Base-by-base conservation (phyloP, 1,140 invertebrate genomes). In the Drosophila tropicalis region DNA sequence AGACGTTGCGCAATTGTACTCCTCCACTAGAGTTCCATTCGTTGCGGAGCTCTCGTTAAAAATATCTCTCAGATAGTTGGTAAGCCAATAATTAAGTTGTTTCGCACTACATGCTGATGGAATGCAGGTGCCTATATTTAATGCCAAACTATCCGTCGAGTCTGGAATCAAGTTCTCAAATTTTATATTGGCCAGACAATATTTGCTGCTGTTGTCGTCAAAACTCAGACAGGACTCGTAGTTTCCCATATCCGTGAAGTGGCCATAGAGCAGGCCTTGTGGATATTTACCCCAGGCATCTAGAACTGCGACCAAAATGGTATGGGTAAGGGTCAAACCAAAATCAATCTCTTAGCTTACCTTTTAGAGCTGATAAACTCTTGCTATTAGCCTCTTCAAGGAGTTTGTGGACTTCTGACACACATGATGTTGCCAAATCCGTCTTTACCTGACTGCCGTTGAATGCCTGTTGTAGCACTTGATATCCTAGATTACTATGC, bases 251-350 rank as follows among this genome's bases (percentile, higher is more conserved):
- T 91, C 90, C 25, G 58, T 73, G 12, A 86, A 79, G 63, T 91
- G 80, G n/a, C 90, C 90, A 12, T 85, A 90, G n/a, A 91, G 74
- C 41, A 91, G 61, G 10, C 90, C 90, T 17, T 86, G 70, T 3
- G 90, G 90, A 6, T 87, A 81, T 68, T 91, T 91, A 22, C 85
- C 90, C 90, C 90, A 91, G 5, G 90, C 76, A 51, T 91, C 90
- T 5, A 91, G 60, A 39, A 91, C 90, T 91, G 63, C 6, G 32
- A 15, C 40, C 40, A 56, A 10, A 32, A 12, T n/a, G n/a, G n/a
- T n/a, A n/a, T n/a, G 25, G 41, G 1, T 54, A 9, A 56, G n/a
- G n/a, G n/a, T 10, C 40, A 36, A 15, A 4, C 9, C 6, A 5
- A 1, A 7, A n/a, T 2, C 0, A 0, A 0, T n/a, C 3, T 0